These are phyloP conservation scores for Dryobates pubescens DNA, from an alignment of 2,797 vertebrate species.

Conservation along the genomic window DNA sequence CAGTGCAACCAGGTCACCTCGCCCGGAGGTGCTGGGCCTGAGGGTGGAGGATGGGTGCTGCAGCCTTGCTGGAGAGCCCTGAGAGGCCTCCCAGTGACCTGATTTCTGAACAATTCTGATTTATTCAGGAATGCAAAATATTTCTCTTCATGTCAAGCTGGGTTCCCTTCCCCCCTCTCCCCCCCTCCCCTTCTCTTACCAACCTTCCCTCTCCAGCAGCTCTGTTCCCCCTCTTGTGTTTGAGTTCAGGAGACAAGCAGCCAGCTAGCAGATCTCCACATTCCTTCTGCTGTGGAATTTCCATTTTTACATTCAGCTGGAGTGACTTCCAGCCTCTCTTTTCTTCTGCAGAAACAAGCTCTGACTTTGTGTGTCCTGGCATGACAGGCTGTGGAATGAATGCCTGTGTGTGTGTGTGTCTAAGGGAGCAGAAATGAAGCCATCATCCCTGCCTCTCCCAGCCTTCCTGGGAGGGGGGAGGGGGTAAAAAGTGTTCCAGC, in stretches of 20 bases:
- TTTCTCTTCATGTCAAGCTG: background rate
- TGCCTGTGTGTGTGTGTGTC: background rate
- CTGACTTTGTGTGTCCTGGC: slow-evolving; percentile 14
- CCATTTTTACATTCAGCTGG: slow-evolving; percentile 1
- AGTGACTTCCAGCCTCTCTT: background rate
- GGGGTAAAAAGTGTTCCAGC: background rate
- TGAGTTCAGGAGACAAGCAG: background rate
- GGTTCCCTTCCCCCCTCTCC: too few relatives aligned
- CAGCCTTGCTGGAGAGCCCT: background rate
- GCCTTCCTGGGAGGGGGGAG: background rate
- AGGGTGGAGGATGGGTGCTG: background rate
- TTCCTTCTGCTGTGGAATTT: background rate
- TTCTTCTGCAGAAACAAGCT: background rate
- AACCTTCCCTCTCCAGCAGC: background rate
- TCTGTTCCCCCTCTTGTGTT: background rate
- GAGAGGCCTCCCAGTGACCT: background rate
- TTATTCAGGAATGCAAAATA: background rate
- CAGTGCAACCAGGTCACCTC: background rate
- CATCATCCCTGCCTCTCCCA: background rate
- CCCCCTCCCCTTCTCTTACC: background rate
- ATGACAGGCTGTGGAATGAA: slow-evolving; percentile 27
- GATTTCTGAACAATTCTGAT: background rate
- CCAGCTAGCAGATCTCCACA: background rate
- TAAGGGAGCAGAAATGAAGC: background rate
- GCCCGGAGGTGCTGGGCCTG: background rate